Conservation (phyloP, 2,113 vertebrate species). For the Nematolebias whitei region DNA sequence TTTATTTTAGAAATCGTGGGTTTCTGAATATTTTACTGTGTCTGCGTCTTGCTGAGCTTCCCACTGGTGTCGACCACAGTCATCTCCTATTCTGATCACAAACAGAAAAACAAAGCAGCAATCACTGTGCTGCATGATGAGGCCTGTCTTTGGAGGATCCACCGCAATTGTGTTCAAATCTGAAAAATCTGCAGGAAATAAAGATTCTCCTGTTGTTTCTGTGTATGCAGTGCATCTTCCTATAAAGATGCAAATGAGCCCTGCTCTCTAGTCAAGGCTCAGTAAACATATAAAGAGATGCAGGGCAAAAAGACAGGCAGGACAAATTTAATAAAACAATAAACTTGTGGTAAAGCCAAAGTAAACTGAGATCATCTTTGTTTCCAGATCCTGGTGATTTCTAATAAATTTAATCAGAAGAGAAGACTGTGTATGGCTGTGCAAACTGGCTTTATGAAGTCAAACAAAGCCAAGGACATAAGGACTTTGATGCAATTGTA, state of each 20-base stretch:
- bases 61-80: constrained; percentile 56
- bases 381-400: constrained; percentile 49
- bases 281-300: constrained; percentile 50
- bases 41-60: constrained; percentile 43
- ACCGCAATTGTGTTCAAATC: constrained; percentile 61
- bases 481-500: constrained; percentile 26
- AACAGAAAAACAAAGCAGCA: constrained; percentile 72
- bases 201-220: constrained; percentile 63
- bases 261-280: constrained; percentile 47
- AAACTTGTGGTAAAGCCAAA: constrained; percentile 11
- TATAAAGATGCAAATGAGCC: constrained; percentile 76
- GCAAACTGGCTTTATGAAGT: constrained; percentile 9
- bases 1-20: constrained; percentile 40
- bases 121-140: constrained; percentile 64
- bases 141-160: constrained; percentile 67
- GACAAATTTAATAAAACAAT: constrained; percentile 14
- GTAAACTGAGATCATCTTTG: constrained; percentile 39
- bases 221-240: constrained; percentile 58
- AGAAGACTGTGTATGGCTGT: constrained; percentile 4
- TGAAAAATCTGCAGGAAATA: constrained; percentile 63
- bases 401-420: constrained; percentile 26
- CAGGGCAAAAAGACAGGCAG: constrained; percentile 29
- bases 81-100: constrained; percentile 70
- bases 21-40: constrained; percentile 64
- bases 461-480: constrained; percentile 23